These are phyloP conservation scores for Spongilla lacustris DNA, from an alignment of 37 sponge, comb jelly and placozoan genomes.

Conservation along the genomic window DNA sequence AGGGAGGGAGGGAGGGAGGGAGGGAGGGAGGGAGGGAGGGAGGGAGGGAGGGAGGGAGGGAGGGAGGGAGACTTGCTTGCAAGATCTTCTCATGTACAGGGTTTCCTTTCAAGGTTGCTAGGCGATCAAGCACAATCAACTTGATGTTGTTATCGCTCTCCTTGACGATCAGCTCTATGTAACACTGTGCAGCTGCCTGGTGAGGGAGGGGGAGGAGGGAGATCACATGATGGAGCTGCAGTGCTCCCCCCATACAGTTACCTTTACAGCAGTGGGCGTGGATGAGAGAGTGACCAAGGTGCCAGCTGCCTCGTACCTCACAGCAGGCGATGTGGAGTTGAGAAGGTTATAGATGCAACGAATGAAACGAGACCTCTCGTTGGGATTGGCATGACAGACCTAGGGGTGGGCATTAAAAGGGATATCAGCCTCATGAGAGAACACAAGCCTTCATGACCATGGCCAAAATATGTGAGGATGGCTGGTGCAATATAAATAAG, in stretches of 20 bases:
- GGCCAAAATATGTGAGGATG: too few species aligned
- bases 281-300: slow-evolving; percentile 96
- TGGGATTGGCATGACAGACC: slow-evolving; percentile 94
- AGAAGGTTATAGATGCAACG: slow-evolving; percentile 96
- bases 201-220: not conserved
- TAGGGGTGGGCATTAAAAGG: not conserved
- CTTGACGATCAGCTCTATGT: slow-evolving; percentile 95
- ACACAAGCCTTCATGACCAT: too few species aligned
- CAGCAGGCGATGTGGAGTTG: slow-evolving; percentile 88
- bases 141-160: slow-evolving; percentile 99
- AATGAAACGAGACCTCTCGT: slow-evolving; percentile 93
- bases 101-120: slow-evolving; percentile 73
- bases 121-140: slow-evolving; percentile 94
- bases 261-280: slow-evolving; percentile 96
- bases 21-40: not conserved
- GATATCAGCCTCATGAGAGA: too few species aligned
- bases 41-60: not conserved
- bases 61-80: slow-evolving; percentile 53
- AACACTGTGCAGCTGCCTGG: slow-evolving; percentile 97
- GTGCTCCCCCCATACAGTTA: too few species aligned
- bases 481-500: too few species aligned
- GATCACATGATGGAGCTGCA: too few species aligned
- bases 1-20: not conserved
- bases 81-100: slow-evolving; percentile 84
- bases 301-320: slow-evolving; percentile 98